Percentiles rank a stretch among this genome's conserved stretches.
These are phyloP conservation scores for Anaspis maculata DNA, from an alignment of 2,888 invertebrate genomes.

Conservation along the genomic window DNA sequence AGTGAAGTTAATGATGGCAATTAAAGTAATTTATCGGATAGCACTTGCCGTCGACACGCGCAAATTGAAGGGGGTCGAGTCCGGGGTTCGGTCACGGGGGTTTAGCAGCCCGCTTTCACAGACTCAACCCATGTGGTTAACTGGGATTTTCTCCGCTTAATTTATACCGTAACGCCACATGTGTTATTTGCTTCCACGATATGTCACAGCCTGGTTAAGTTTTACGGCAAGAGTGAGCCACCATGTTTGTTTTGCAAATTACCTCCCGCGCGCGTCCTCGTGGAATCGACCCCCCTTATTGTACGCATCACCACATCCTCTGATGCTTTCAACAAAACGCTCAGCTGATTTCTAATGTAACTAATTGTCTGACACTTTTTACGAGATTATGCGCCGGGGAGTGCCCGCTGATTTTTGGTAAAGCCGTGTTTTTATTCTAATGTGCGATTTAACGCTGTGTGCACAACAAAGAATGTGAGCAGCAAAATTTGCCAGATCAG, in stretches of 20 bases:
- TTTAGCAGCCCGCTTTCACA: constrained; percentile 16
- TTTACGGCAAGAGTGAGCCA: constrained; percentile 22
- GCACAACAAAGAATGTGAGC: too few relatives aligned
- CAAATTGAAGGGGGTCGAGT: constrained; percentile 32
- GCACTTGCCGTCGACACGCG: constrained; percentile 24
- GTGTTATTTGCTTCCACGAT: constrained; percentile 29
- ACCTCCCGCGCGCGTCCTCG: constrained; percentile 15
- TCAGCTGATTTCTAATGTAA: constrained; percentile 12
- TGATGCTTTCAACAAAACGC: too few relatives aligned
- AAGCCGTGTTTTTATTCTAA: too few relatives aligned
- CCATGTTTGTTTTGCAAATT: constrained; percentile 30
- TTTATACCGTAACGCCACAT: constrained; percentile 32
- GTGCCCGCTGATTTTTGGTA: too few relatives aligned
- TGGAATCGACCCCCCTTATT: too few relatives aligned
- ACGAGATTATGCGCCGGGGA: too few relatives aligned
- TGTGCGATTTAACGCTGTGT: too few relatives aligned
- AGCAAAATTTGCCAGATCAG: too few relatives aligned
- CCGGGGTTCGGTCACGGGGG: constrained; percentile 22
- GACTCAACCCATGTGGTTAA: constrained; percentile 34
- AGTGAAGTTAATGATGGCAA: constrained; percentile 36
- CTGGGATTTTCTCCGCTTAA: constrained; percentile 37
- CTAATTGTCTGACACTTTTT: constrained; percentile 17
- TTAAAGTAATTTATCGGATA: constrained; percentile 39
- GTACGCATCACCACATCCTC: too few relatives aligned
- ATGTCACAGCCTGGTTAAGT: constrained; percentile 28